Evolutionary conservation across 30 jellyfish, hydroid and myxozoan species (phyloP), one percentile per base, ranked within the genome.

Genomic region (Catostylus mosaicus): DNA sequence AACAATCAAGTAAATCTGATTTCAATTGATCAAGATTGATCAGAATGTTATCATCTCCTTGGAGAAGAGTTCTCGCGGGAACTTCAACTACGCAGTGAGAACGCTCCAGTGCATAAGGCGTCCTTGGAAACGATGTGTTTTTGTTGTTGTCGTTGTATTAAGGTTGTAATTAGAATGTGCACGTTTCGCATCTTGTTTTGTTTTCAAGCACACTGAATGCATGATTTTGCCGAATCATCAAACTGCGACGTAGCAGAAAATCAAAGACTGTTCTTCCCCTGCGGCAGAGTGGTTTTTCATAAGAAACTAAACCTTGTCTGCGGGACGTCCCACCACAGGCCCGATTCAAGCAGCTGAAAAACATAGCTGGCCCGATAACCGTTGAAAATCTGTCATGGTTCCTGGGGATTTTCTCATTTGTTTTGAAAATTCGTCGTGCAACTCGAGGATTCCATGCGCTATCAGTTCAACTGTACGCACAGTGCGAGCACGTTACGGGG

Each of bases 301-400:
- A 73, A 65, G 45, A 71, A 54, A 74, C 89, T 62, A 67, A 85
- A 57, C 77, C 57, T n/a, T 54, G 95, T 74, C 95, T 73, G 95
- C 95, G 75, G 75, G 95, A 74, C 19, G 86, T 67, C 92, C 86
- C 80, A 75, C 95, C 95, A 85, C 95, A 85, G 74, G 72, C 73
- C 75, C 40, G 88, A 62, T 30, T 51, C 82, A 35, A 73, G 52
- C 80, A 85, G 89, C 88, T 75, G 56, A 59, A 57, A 83, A 74
- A 72, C 89, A 64, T 31, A 51, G 69, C 63, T 73, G 35, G 59
- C 72, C 89, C 78, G 30, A 37, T 43, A 54, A 78, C 35, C 40
- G 84, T 23, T 46, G 33, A 40, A 67, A 81, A 81, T 65, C 84
- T 66, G 84, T 68, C 37, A n/a, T 27, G 84, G 78, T 52, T 46